Base-by-base conservation (phyloP, 2,888 invertebrate species). In the Limnephilus lunatus region DNA sequence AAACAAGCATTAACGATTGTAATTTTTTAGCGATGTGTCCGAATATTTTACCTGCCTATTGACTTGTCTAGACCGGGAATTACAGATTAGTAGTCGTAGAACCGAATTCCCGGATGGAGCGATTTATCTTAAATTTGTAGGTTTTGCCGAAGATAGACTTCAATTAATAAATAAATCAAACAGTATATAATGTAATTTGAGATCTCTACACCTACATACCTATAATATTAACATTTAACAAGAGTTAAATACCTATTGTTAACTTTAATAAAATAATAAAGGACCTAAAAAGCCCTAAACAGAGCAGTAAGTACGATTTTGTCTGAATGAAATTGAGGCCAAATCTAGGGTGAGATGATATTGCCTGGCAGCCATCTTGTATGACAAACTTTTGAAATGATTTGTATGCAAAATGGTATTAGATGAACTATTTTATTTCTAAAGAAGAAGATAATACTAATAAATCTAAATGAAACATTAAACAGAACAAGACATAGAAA, bases 1-100 rank as follows among this genome's bases (percentile, higher is more conserved):
- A 25, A n/a, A n/a, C 25, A 25, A 85, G 68, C 25, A n/a, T n/a
- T n/a, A n/a, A 25, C 25, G 68, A 68, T n/a, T 68, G 7, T 7
- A n/a, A n/a, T 68, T 68, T 9, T 44, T 86, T 86, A 9, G 15
- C 89, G 1, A 32, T 7, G 19, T 89, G 80, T 12, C 89, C 31
- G 12, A 80, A 19, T 89, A 81, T 89, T 89, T 53, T 39, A 32
- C 39, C 68, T n/a, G 48, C 11, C 19, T 5, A 81, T 81, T 14
- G 35, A 35, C 44, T 48, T 31, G 81, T 90, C 90, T 90, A 90
- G 82, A 82, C 90, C 35, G 90, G 82, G 39, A 19, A 32, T 86
- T 86, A 83, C 80, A 80, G 35, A 86, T 86, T 86, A 86, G 44
- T 86, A 53, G 44, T n/a, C 44, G 86, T 11, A 31, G 32, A 83